Percentiles rank a stretch among this genome's conserved stretches.
Evolutionary conservation across 2,797 vertebrate species (phyloP).

Genomic region (Ctenopoma multispine): DNA sequence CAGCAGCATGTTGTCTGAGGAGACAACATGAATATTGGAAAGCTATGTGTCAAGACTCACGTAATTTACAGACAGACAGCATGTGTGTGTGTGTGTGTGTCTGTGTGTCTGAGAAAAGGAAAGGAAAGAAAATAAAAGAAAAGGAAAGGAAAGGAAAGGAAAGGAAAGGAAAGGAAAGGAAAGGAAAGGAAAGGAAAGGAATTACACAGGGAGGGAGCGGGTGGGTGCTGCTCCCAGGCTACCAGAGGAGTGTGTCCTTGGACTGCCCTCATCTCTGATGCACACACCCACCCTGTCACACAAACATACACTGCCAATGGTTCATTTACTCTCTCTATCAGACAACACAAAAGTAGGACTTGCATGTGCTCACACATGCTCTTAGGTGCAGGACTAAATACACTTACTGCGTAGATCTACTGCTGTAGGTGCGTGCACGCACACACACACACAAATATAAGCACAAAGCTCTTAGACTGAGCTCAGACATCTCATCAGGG

Average conservation of each 20-base stretch:
- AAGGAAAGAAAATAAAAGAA: too few relatives aligned
- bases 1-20: slow-evolving; percentile 49
- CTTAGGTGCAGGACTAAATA: slow-evolving; percentile 49
- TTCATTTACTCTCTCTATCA: slow-evolving; percentile 64
- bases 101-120: neutral
- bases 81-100: slow-evolving; percentile 11
- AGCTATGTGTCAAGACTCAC: slow-evolving; percentile 64
- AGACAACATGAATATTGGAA: slow-evolving; percentile 41
- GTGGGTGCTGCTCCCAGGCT: slow-evolving; percentile 74
- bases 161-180: slow-evolving; percentile 14
- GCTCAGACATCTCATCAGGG: slow-evolving; percentile 84
- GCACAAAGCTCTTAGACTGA: slow-evolving; percentile 67
- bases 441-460: slow-evolving; percentile 33
- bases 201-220: slow-evolving; percentile 61
- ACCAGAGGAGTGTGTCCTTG: slow-evolving; percentile 83
- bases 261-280: slow-evolving; percentile 82
- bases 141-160: too few relatives aligned
- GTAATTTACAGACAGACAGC: slow-evolving; percentile 38
- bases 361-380: slow-evolving; percentile 35
- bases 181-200: slow-evolving; percentile 6
- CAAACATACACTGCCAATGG: slow-evolving; percentile 33
- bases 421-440: slow-evolving; percentile 8
- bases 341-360: slow-evolving; percentile 58
- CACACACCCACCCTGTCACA: slow-evolving; percentile 64
- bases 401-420: slow-evolving; percentile 11